Conservation (phyloP, 2,797 vertebrate species). For the Gila robusta region DNA sequence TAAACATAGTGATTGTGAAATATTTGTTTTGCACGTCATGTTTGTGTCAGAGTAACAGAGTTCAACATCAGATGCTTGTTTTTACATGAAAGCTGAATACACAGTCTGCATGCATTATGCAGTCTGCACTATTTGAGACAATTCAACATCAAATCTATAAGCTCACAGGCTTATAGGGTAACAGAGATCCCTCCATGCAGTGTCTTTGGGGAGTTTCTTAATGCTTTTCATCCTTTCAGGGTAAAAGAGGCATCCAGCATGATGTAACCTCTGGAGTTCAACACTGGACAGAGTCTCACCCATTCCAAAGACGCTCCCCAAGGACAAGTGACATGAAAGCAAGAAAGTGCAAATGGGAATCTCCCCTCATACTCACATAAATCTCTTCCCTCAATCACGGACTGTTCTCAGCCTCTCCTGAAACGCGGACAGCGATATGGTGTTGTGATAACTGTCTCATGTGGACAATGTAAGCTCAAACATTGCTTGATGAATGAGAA, state of each 20-base stretch:
- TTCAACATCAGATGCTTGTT: neutral
- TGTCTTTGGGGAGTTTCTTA: neutral
- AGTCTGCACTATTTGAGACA: neutral
- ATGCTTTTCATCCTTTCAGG: conserved; percentile 28
- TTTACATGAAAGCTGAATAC: conserved; percentile 9
- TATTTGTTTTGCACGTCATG: neutral
- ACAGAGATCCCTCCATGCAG: neutral
- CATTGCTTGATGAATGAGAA: neutral
- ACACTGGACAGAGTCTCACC: conserved; percentile 6
- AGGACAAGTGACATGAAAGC: conserved; percentile 1
- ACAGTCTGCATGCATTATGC: neutral
- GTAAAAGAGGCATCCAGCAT: neutral
- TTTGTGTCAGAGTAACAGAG: neutral
- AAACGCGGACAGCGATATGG: neutral
- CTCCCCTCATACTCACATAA: neutral
- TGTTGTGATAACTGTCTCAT: neutral
- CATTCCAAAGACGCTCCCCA: conserved; percentile 6
- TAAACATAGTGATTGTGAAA: neutral
- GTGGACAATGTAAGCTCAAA: neutral
- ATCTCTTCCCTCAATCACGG: neutral
- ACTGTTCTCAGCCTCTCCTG: neutral
- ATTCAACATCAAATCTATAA: neutral
- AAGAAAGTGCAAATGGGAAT: conserved; percentile 28
- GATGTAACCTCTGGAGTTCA: conserved; percentile 32
- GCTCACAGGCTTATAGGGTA: neutral